Base-by-base conservation (phyloP, 1,140 invertebrate species). In the Holcopasites calliopsidis region DNA sequence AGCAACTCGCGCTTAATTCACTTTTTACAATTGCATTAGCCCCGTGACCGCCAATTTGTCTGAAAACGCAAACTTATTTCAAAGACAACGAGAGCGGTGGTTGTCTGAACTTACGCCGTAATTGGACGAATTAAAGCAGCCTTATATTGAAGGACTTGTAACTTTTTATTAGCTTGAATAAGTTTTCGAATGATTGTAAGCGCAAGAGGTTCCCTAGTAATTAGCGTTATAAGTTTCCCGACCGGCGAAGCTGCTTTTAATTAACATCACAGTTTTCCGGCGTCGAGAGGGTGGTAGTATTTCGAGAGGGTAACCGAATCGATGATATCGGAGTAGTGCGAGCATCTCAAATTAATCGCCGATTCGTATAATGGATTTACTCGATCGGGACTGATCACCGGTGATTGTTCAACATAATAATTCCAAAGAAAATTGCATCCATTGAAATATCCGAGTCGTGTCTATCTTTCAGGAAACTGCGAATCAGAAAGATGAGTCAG, bases 41-140 rank as follows among this genome's bases (percentile, higher is more conserved):
- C 42, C 5, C 1, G 5, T 50, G 44, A 49, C 23, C 31, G 16
- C 44, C 4, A 72, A 50, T 72, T 72, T 72, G 52, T 62, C 28
- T 50, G 1, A 38, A 62, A 72, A 50, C n/a, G 44, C 44, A 33
- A 62, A 58, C 52, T 58, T 58, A 31, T 70, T 70, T 44, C 6
- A 10, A 7, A 23, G 28, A 58, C 44, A 57, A 40, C 11, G 16
- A 35, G n/a, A 31, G 4, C 3, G 33, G n/a, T 5, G 21, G 3
- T n/a, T 1, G 35, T 26, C 28, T 55, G 38, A 23, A 44, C 40
- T 70, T 2, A 3, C n/a, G 5, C 0, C 31, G 26, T 70, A 70
- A 70, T 70, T 55, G 21, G 40, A 49, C 64, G n/a, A 52, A 62
- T 40, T 52, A 28, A 52, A 28, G n/a, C 31, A 71, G 6, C 4